Percentiles rank a stretch among this genome's conserved stretches.
Evolutionary conservation across 2,888 invertebrate genomes (phyloP).

Genomic region (Vandiemenella viatica): DNA sequence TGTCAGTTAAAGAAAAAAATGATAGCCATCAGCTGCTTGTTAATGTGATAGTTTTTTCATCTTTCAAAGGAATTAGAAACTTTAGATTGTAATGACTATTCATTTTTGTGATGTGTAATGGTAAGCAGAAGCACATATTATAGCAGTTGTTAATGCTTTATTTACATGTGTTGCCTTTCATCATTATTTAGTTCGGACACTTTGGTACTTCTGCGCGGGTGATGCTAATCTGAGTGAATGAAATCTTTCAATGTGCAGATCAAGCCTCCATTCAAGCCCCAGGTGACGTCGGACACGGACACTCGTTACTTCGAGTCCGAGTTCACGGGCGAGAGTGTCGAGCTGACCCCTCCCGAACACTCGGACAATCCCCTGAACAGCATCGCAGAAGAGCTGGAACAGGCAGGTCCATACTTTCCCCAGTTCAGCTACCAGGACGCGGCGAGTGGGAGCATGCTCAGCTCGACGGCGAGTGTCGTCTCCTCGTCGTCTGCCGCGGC

Average conservation of each 20-base stretch:
- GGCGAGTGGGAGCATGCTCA: constrained; percentile 47
- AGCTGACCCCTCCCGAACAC: constrained; percentile 84
- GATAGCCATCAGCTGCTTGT: no score
- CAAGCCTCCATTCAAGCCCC: constrained; percentile 83
- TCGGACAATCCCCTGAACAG: constrained; percentile 36
- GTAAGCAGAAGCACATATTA: no score
- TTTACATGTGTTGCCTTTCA: no score
- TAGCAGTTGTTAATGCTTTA: no score
- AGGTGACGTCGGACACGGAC: constrained; percentile 90
- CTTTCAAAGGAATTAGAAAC: no score
- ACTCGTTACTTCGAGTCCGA: constrained; percentile 96
- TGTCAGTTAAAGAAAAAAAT: no score
- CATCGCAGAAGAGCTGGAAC: constrained; percentile 43
- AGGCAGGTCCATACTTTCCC: constrained; percentile 40
- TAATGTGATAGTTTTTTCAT: no score
- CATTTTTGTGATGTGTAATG: no score
- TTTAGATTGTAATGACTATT: no score
- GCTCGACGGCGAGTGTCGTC: constrained; percentile 37
- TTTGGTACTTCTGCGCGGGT: no score
- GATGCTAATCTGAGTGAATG: no score
- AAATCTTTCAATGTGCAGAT: constrained; percentile 39
- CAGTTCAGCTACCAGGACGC: constrained; percentile 77
- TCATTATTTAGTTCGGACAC: no score
- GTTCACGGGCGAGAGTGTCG: constrained; percentile 94
- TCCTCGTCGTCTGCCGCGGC: constrained; percentile 1